These are phyloP conservation scores for Pogonomyrmex californicus DNA, from an alignment of 1,140 invertebrate genomes.

Conservation along the genomic window DNA sequence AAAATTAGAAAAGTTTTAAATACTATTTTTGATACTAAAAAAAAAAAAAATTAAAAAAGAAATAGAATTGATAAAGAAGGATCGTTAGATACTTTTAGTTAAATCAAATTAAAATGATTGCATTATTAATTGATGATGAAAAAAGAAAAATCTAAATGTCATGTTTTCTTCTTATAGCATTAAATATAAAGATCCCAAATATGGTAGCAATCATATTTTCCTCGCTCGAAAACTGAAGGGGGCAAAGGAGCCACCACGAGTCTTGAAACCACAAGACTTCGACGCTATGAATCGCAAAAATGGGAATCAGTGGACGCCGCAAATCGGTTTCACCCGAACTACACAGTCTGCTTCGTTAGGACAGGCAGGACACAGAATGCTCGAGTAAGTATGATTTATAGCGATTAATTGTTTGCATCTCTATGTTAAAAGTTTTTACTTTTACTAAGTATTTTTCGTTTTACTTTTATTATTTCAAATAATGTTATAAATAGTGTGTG, in stretches of 20 bases:
- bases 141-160: not conserved
- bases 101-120: constrained; percentile 17
- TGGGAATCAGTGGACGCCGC: constrained; percentile 90
- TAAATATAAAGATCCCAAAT: constrained; percentile 94
- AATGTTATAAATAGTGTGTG: not conserved
- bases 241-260: constrained; percentile 90
- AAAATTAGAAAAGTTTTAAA: too few relatives aligned
- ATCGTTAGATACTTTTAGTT: too few relatives aligned
- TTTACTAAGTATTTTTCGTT: not conserved
- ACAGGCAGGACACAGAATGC: constrained; percentile 90
- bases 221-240: constrained; percentile 91
- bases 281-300: constrained; percentile 89
- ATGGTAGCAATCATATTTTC: constrained; percentile 92
- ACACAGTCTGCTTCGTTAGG: constrained; percentile 89
- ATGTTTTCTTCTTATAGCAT: constrained; percentile 88
- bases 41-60: too few relatives aligned
- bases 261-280: constrained; percentile 94
- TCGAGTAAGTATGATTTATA: constrained; percentile 82
- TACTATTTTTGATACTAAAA: too few relatives aligned
- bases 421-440: too few relatives aligned
- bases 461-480: not conserved
- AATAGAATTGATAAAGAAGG: too few relatives aligned
- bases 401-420: not conserved
- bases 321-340: constrained; percentile 91
- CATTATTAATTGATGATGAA: not conserved